Evolutionary conservation across 1,140 invertebrate species (phyloP).

Genomic region (Heliconius hermathena): DNA sequence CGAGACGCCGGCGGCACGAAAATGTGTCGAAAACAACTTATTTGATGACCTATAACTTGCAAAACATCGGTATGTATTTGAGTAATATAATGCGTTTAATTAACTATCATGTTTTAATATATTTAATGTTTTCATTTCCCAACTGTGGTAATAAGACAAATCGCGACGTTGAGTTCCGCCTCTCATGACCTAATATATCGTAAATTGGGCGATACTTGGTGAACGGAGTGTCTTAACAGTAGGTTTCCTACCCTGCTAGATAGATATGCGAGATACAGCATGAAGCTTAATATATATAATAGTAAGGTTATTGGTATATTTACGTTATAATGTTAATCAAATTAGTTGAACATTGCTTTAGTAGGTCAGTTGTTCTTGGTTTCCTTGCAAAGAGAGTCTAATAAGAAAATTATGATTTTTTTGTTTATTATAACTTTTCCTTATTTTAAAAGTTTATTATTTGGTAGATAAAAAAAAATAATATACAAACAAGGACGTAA

Average conservation of each 20-base stretch:
- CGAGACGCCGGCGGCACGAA: constrained; percentile 40
- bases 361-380: constrained; percentile 25
- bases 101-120: not conserved
- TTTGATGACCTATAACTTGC: constrained; percentile 45
- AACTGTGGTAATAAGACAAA: too few species aligned
- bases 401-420: not conserved
- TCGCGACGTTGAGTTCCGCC: too few species aligned
- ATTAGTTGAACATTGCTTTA: constrained; percentile 27
- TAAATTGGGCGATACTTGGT: too few species aligned
- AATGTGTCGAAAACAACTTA: constrained; percentile 32
- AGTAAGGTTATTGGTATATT: not conserved
- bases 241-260: too few species aligned
- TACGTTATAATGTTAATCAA: constrained; percentile 27
- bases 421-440: not conserved
- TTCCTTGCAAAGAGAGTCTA: not conserved
- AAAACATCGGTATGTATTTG: constrained; percentile 44
- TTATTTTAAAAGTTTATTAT: not conserved
- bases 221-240: too few species aligned
- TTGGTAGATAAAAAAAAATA: not conserved
- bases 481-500: not conserved
- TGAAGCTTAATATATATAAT: not conserved
- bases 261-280: too few species aligned
- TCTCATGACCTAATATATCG: too few species aligned
- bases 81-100: not conserved
- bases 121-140: not conserved